Percentiles rank a stretch among this genome's conserved stretches.
Conservation (phyloP, 2,113 vertebrate species). For the Tympanuchus pallidicinctus region DNA sequence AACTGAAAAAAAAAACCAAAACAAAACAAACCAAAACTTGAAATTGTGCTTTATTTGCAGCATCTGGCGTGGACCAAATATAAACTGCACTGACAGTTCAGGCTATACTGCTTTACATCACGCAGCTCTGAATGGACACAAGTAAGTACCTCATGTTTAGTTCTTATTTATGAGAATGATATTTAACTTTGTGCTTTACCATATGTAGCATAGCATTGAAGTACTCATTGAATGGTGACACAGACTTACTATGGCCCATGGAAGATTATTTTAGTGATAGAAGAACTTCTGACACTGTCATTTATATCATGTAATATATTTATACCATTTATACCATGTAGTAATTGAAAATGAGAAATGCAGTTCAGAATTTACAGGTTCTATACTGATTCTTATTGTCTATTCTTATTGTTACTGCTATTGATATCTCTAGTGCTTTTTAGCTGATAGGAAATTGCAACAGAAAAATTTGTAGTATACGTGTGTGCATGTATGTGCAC, state of each 20-base stretch:
- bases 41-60: constrained; percentile 82
- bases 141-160: constrained; percentile 79
- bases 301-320: neutral
- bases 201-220: neutral
- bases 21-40: neutral
- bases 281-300: neutral
- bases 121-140: constrained; percentile 94
- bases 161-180: neutral
- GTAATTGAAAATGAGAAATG: neutral
- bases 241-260: neutral
- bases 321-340: neutral
- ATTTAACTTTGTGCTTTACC: neutral
- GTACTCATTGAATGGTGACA: neutral
- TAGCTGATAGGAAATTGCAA: neutral
- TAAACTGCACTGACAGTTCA: constrained; percentile 94
- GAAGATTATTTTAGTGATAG: neutral
- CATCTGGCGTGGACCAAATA: constrained; percentile 95
- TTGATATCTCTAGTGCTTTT: neutral
- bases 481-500: neutral
- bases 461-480: neutral
- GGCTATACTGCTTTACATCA: constrained; percentile 95
- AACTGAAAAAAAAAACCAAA: neutral
- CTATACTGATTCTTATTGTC: neutral
- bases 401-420: neutral
- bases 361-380: neutral